A percentile compares a stretch with the other conserved stretches of the same genome.
Evolutionary conservation across 2,888 invertebrate species (phyloP).

Genomic region (Lamproptera curius): DNA sequence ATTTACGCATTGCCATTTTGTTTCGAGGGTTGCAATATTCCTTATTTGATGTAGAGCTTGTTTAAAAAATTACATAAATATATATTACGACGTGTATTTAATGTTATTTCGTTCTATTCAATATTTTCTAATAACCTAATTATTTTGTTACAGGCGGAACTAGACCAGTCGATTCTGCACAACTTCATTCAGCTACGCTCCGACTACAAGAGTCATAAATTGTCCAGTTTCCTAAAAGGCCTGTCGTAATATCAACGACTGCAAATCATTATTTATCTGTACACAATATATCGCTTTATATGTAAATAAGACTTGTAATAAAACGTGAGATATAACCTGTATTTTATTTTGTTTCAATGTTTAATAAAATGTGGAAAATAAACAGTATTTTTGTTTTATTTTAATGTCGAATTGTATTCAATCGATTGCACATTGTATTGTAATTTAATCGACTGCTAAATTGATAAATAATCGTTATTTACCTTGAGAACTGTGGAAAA

Average conservation of each 20-base stretch:
- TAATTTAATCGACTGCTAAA: constrained; percentile 3
- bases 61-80: too few species aligned
- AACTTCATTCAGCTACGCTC: constrained; percentile 96
- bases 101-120: too few species aligned
- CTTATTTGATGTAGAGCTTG: too few species aligned
- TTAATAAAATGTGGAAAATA: constrained; percentile 24
- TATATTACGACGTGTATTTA: too few species aligned
- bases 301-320: constrained; percentile 32
- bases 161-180: constrained; percentile 92
- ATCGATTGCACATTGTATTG: constrained; percentile 17
- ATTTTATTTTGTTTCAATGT: constrained; percentile 23
- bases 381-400: constrained; percentile 17
- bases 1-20: too few species aligned
- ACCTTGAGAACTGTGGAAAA: neutral
- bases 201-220: constrained; percentile 94
- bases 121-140: too few species aligned
- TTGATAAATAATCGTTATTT: neutral
- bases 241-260: constrained; percentile 50
- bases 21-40: too few species aligned
- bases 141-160: constrained; percentile 85
- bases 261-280: constrained; percentile 16
- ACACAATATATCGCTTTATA: constrained; percentile 33
- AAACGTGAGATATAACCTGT: constrained; percentile 19
- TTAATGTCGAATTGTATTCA: constrained; percentile 2
- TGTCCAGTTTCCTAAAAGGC: constrained; percentile 81